These are phyloP conservation scores for Chinchilla lanigera DNA, from an alignment of 2,113 vertebrate species.

Conservation along the genomic window DNA sequence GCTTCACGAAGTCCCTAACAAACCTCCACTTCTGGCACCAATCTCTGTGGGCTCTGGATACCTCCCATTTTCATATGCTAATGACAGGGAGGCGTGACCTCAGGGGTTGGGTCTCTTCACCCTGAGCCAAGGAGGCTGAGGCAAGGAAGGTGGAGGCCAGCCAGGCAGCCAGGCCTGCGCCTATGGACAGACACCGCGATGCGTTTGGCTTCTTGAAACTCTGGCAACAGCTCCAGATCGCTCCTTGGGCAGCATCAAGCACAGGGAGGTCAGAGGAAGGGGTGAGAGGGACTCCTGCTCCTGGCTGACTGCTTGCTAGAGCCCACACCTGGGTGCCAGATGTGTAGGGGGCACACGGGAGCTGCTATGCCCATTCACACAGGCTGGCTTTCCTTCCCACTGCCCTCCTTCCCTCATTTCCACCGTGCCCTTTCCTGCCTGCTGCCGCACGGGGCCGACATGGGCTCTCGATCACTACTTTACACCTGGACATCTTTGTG, in stretches of 20 bases:
- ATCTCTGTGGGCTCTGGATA: not conserved
- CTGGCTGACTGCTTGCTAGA: slow-evolving; percentile 11
- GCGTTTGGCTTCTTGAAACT: not conserved
- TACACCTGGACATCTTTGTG: not conserved
- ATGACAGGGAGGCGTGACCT: not conserved
- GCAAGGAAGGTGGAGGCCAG: not conserved
- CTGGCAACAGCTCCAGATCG: not conserved
- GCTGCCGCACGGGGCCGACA: not conserved
- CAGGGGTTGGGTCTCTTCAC: not conserved
- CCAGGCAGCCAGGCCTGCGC: no score
- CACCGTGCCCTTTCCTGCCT: not conserved
- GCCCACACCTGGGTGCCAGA: slow-evolving; percentile 60
- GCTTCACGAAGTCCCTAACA: not conserved
- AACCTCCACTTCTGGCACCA: not conserved
- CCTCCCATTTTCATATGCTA: not conserved
- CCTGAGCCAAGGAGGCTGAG: not conserved
- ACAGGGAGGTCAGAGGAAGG: not conserved
- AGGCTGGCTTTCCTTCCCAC: not conserved
- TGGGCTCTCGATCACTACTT: not conserved
- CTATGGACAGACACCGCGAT: not conserved
- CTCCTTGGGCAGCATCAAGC: not conserved
- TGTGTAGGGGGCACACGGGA: not conserved
- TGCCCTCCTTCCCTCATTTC: not conserved
- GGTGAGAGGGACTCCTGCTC: not conserved
- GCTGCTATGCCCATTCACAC: not conserved